Evolutionary conservation across 1,140 invertebrate genomes (phyloP).

Genomic region (Orchestia grillus): DNA sequence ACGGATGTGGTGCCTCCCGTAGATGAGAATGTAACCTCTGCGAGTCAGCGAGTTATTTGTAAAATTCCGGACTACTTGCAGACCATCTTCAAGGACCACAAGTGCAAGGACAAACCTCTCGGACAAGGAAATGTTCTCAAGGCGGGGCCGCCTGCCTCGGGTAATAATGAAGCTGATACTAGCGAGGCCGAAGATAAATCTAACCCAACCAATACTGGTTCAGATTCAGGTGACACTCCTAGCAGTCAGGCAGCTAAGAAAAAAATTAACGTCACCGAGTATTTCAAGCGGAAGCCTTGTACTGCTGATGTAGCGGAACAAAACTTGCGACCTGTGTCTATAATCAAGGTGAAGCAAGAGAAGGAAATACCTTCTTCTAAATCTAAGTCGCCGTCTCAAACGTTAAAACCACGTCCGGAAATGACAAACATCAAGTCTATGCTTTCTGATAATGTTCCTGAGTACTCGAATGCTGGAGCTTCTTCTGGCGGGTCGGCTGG

Average conservation of each 20-base stretch:
- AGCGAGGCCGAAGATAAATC: not conserved
- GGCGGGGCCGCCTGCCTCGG: not conserved
- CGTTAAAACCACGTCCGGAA: not conserved
- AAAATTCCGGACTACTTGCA: slow-evolving; percentile 7
- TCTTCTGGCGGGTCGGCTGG: not conserved
- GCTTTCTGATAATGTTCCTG: slow-evolving; percentile 10
- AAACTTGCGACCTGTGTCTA: not conserved
- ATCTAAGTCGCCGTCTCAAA: not conserved
- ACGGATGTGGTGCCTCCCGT: not conserved
- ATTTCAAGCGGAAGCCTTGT: not conserved
- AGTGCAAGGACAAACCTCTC: not conserved
- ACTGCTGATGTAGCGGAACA: not conserved
- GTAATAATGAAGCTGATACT: not conserved
- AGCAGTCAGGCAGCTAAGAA: not conserved
- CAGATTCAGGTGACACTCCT: not conserved
- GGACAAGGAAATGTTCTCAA: not conserved
- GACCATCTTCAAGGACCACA: not conserved
- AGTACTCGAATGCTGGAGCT: not conserved
- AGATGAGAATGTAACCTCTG: not conserved
- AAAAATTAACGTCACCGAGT: not conserved
- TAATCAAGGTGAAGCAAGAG: not conserved
- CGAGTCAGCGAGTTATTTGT: not conserved
- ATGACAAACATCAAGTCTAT: slow-evolving; percentile 35
- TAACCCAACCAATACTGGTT: not conserved
- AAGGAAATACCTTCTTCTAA: not conserved